Percentiles rank a stretch among this genome's conserved stretches.
Conservation (phyloP, 2,888 invertebrate species). For the Julus scandinavius region DNA sequence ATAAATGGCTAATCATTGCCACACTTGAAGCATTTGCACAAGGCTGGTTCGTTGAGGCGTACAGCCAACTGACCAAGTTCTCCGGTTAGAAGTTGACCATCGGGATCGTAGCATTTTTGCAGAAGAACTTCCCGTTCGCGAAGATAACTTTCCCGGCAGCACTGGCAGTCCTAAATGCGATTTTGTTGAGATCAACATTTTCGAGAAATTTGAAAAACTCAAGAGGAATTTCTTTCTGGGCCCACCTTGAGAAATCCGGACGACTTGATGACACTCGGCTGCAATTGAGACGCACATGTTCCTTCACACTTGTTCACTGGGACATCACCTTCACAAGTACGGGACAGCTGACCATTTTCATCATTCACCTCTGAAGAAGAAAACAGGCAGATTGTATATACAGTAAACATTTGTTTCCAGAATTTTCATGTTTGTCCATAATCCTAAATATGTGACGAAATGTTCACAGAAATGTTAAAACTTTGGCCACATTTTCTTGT, state of each 20-base stretch:
- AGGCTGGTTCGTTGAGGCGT: slow-evolving; percentile 84
- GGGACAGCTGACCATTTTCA: slow-evolving; percentile 81
- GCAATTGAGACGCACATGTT: slow-evolving; percentile 89
- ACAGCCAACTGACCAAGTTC: slow-evolving; percentile 77
- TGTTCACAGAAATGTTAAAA: too few relatives aligned
- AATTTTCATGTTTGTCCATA: too few relatives aligned
- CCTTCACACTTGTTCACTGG: slow-evolving; percentile 95
- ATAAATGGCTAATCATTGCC: slow-evolving; percentile 66
- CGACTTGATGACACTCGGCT: slow-evolving; percentile 87
- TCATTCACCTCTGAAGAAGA: slow-evolving; percentile 82
- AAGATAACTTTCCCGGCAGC: slow-evolving; percentile 88
- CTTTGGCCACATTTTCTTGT: too few relatives aligned
- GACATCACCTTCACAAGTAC: slow-evolving; percentile 90
- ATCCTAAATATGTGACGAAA: too few relatives aligned
- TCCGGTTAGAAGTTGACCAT: slow-evolving; percentile 79
- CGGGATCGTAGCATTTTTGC: slow-evolving; percentile 88
- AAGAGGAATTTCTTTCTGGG: not conserved
- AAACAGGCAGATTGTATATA: not conserved
- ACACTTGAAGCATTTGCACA: slow-evolving; percentile 91
- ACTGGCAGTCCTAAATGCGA: slow-evolving; percentile 81
- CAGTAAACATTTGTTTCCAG: slow-evolving; percentile 80
- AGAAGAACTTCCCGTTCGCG: slow-evolving; percentile 82
- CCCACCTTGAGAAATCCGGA: slow-evolving; percentile 87
- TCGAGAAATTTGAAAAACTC: slow-evolving; percentile 54
- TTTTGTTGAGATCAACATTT: not conserved